Conservation (phyloP, 2,113 vertebrate species). For the Delphinapterus leucas region DNA sequence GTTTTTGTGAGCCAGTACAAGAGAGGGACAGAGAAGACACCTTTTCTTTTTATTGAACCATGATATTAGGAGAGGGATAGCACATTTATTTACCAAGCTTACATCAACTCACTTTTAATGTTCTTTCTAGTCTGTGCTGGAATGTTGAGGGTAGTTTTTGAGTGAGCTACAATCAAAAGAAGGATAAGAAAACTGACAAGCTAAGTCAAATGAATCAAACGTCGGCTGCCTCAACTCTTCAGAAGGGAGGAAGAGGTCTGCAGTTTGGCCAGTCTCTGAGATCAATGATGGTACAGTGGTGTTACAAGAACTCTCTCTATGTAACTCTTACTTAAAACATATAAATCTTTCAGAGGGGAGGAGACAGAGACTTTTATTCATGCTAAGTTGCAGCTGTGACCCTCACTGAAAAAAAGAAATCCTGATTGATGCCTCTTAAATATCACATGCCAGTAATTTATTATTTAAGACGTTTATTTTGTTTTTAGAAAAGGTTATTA, state of each 20-base stretch:
- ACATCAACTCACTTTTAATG: background rate
- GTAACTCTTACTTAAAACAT: background rate
- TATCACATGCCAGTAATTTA: background rate
- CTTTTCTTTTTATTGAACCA: background rate
- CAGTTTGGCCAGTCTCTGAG: background rate
- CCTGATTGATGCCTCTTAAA: background rate
- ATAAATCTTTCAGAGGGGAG: background rate
- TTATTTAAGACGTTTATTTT: background rate
- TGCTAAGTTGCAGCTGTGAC: background rate
- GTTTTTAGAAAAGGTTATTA: background rate
- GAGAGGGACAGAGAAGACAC: background rate
- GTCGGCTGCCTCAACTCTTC: background rate
- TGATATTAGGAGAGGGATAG: background rate
- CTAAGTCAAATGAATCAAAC: background rate
- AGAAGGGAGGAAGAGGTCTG: background rate
- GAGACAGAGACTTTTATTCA: background rate
- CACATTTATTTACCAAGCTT: background rate
- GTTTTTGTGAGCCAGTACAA: background rate
- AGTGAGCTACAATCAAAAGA: background rate
- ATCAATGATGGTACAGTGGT: background rate
- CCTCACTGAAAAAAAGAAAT: background rate
- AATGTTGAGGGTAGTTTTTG: background rate
- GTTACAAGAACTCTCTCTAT: background rate
- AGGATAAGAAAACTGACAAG: background rate
- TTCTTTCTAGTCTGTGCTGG: background rate